A percentile compares a stretch with the other conserved stretches of the same genome.
phyloP scores from a whole-genome alignment of 2,113 vertebrate genomes.

The Athene noctua region DNA sequence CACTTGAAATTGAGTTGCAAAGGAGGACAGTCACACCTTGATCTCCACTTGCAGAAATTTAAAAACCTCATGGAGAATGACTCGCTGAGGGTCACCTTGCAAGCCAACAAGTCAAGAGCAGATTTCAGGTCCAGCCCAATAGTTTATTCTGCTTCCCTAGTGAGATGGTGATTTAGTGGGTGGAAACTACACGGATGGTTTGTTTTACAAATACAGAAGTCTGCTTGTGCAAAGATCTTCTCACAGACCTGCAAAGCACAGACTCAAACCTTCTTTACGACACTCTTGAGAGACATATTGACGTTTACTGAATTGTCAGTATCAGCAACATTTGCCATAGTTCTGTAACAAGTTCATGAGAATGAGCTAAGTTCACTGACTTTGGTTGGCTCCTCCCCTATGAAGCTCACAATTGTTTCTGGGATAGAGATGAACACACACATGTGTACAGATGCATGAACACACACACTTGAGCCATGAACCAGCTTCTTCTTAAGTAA shows the following conservation, averaged over 20 bases:
- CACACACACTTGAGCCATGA: not conserved
- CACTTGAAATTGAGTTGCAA: not conserved
- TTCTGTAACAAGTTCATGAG: not conserved
- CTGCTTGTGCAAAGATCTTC: not conserved
- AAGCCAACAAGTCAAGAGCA: not conserved
- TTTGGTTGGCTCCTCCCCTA: accelerated
- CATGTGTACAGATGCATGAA: not conserved
- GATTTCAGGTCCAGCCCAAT: not conserved
- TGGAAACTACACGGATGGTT: accelerated
- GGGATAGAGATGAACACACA: not conserved
- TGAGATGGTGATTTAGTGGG: not conserved
- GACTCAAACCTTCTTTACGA: not conserved
- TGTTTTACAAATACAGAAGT: not conserved
- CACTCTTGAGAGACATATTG: not conserved
- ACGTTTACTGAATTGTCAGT: not conserved
- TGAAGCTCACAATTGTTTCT: not conserved
- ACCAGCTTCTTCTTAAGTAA: not conserved
- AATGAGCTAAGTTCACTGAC: not conserved
- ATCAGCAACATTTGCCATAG: not conserved
- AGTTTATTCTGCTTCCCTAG: not conserved
- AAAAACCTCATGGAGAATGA: not conserved
- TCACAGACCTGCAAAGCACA: not conserved
- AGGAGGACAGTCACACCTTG: not conserved
- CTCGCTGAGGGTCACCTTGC: not conserved
- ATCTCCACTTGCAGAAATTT: not conserved